Evolutionary conservation across 2,888 invertebrate species (phyloP).

Genomic region (Macrophya annulata): DNA sequence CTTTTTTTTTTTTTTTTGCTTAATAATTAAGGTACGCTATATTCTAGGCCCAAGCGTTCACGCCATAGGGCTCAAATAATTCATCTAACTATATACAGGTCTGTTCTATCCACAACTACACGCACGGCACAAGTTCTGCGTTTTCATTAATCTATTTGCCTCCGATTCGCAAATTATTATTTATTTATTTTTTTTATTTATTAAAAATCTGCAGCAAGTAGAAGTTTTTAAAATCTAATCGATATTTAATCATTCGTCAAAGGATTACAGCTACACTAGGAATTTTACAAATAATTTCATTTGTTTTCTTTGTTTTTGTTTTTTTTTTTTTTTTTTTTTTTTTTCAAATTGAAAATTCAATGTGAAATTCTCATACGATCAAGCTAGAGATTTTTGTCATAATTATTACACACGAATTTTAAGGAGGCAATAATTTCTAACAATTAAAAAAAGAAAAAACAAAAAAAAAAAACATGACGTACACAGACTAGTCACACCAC

Average conservation of each 20-base stretch:
- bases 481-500: conserved; percentile 48
- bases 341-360: not conserved
- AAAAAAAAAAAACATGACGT: not conserved
- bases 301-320: too few species aligned
- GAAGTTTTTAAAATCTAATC: not conserved
- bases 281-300: too few species aligned
- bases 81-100: conserved; percentile 67
- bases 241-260: not conserved
- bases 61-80: conserved; percentile 61
- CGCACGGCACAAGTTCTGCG: conserved; percentile 32
- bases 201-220: not conserved
- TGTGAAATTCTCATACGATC: not conserved
- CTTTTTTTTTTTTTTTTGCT: not conserved
- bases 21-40: conserved; percentile 47
- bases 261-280: not conserved
- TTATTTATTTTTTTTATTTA: not conserved
- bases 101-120: conserved; percentile 44
- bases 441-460: not conserved
- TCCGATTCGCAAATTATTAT: not conserved
- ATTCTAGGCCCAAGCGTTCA: conserved; percentile 46
- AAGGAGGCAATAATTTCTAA: conserved; percentile 8
- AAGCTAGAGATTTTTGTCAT: not conserved
- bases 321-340: too few species aligned
- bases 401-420: not conserved
- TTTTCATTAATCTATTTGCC: not conserved